Percentiles rank a stretch among this genome's conserved stretches.
phyloP scores from a whole-genome alignment of 2,797 vertebrate species.

The Rhinophrynus dorsalis region DNA sequence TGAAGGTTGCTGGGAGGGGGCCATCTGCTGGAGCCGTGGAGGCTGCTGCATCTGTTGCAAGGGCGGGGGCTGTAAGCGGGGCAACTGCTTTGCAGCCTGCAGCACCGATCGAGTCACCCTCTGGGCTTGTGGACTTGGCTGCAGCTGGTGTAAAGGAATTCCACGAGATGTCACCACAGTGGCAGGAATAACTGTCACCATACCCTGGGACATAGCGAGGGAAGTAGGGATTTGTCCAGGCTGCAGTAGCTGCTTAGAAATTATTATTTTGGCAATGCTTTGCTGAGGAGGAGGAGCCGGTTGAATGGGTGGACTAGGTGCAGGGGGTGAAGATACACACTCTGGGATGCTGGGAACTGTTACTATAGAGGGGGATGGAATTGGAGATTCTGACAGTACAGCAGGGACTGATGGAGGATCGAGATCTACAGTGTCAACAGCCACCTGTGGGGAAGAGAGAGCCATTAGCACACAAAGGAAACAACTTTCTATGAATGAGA shows the following conservation, averaged over 20 bases:
- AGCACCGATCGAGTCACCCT: constrained; percentile 67
- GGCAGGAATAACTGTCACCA: constrained; percentile 81
- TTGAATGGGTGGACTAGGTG: constrained; percentile 59
- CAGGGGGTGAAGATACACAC: constrained; percentile 58
- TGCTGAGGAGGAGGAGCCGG: constrained; percentile 54
- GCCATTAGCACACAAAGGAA: neutral
- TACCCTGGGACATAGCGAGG: constrained; percentile 66
- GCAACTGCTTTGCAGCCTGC: constrained; percentile 67
- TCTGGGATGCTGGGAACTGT: constrained; percentile 43
- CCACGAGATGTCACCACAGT: constrained; percentile 69
- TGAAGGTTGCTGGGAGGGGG: constrained; percentile 79
- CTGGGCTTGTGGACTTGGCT: constrained; percentile 64
- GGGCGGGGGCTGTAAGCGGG: constrained; percentile 73
- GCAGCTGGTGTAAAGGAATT: constrained; percentile 65
- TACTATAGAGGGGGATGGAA: constrained; percentile 54
- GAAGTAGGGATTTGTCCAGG: constrained; percentile 59
- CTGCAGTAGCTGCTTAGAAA: constrained; percentile 77
- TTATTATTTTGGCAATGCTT: constrained; percentile 83
- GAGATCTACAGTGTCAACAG: constrained; percentile 81
- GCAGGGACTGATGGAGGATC: constrained; percentile 66
- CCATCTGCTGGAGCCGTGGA: constrained; percentile 54
- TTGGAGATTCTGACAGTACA: constrained; percentile 53
- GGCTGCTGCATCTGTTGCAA: constrained; percentile 84
- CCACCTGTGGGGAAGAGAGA: constrained; percentile 58
- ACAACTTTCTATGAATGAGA: neutral